Evolutionary conservation across 2,797 vertebrate species (phyloP), one percentile per base, ranked within the genome.

Genomic region (Hybognathus amarus): DNA sequence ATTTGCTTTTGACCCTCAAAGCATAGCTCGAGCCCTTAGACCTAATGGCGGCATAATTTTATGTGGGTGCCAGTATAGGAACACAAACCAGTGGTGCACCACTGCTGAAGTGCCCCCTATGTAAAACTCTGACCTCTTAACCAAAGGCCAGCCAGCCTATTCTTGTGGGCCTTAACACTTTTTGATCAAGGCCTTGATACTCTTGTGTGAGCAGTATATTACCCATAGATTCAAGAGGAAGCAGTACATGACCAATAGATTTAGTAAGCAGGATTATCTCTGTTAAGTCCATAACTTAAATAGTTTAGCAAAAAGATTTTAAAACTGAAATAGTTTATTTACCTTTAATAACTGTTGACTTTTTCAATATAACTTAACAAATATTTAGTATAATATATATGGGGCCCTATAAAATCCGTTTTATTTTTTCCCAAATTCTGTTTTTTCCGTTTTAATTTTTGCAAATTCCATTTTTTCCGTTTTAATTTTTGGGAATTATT

Each of bases 141-240:
- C 59, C 52, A 56, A 81, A 89, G 88, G 87, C 85, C 82, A 91
- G 90, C 91, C 89, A 91, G 87, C 87, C 86, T 87, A 79, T 80
- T 54, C 71, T 83, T 67, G 36, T 52, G 27, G 30, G 27, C 22
- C 24, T 38, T 24, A 76, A 38, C 30, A 56, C 13, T 24, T 50
- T 56, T 84, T 90, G 82, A 87, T 91, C 87, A 89, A 91, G 83
- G 78, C 84, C 85, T 82, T 85, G 54, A 12, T 5, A 79, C 84
- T 5, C 15, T 79, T 86, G 30, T 87, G 69, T 63, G 38, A 73
- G 61, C 33, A 6, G 73, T 61, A 68, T 40, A 76, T 45, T 56
- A 77, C 52, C 20, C 52, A 61, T 33, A 77, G 47, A 77, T 45
- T 77, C 82, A n/a, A 17, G 2, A 61, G 15, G 42, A 64, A 83